Evolutionary conservation across 1,140 invertebrate species (phyloP).

Genomic region (Charaxes varanes): DNA sequence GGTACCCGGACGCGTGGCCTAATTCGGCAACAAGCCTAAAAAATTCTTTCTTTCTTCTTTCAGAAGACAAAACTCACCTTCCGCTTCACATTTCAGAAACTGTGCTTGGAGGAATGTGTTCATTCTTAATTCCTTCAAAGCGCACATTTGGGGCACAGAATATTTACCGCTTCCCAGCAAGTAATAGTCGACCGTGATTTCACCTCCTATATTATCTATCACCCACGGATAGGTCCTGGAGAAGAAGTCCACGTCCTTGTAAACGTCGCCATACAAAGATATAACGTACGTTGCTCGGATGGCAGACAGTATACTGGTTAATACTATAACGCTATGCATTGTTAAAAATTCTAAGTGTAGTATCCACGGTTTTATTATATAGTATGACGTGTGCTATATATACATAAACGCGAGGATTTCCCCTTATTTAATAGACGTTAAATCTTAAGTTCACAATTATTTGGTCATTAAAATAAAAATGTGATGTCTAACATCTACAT

Average conservation of each 20-base stretch:
- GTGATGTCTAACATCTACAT: too few relatives aligned
- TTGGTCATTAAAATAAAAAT: too few relatives aligned
- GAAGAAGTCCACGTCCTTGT: slow-evolving; percentile 30
- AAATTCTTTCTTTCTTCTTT: background rate
- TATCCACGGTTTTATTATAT: too few relatives aligned
- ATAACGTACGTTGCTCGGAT: slow-evolving; percentile 20
- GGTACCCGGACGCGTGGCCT: too few relatives aligned
- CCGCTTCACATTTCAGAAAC: slow-evolving; percentile 41
- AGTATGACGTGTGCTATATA: too few relatives aligned
- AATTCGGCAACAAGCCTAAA: too few relatives aligned
- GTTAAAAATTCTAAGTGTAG: too few relatives aligned
- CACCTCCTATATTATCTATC: slow-evolving; percentile 39
- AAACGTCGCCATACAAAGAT: slow-evolving; percentile 34
- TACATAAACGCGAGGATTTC: too few relatives aligned
- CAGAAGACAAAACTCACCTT: slow-evolving; percentile 22
- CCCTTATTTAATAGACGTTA: too few relatives aligned
- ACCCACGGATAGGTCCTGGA: slow-evolving; percentile 32
- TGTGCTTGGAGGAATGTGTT: slow-evolving; percentile 38
- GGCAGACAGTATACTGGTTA: too few relatives aligned
- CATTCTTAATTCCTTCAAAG: slow-evolving; percentile 26
- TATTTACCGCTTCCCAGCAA: slow-evolving; percentile 35
- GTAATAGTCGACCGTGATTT: slow-evolving; percentile 33
- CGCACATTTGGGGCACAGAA: slow-evolving; percentile 38
- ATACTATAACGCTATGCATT: too few relatives aligned
- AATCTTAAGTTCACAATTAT: too few relatives aligned